phyloP scores from a whole-genome alignment of 2,113 vertebrate species.

The Prochilodus magdalenae region DNA sequence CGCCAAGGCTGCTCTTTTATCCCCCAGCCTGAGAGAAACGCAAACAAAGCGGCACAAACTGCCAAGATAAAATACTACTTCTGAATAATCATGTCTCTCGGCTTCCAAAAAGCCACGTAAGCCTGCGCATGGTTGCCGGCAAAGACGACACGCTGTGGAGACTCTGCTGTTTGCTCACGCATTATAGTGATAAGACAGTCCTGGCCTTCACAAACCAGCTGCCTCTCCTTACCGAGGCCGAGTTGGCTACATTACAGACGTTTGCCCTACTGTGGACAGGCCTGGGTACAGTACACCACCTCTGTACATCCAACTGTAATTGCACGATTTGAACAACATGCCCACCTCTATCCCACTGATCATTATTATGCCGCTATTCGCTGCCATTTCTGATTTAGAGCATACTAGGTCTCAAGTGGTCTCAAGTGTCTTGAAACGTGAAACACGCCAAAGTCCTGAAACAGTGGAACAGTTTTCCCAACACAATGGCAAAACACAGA shows the following conservation, averaged over 20 bases:
- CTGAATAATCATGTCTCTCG: constrained; percentile 72
- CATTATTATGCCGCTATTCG: background rate
- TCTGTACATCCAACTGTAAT: background rate
- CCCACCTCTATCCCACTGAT: constrained; percentile 4
- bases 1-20: constrained; percentile 87
- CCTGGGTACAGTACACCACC: background rate
- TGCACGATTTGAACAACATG: constrained; percentile 5
- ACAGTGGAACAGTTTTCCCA: constrained; percentile 76
- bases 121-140: constrained; percentile 50
- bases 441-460: constrained; percentile 75
- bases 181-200: constrained; percentile 67
- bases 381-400: constrained; percentile 27
- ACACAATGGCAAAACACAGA: constrained; percentile 71
- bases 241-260: constrained; percentile 45
- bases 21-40: constrained; percentile 88
- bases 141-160: constrained; percentile 63
- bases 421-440: constrained; percentile 63
- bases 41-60: constrained; percentile 84
- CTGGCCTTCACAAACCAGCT: constrained; percentile 47
- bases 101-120: constrained; percentile 70
- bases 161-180: constrained; percentile 75
- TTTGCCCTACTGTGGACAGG: background rate
- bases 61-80: constrained; percentile 78
- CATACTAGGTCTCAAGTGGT: background rate
- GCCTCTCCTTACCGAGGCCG: constrained; percentile 48